phyloP scores from a whole-genome alignment of 2,888 invertebrate species.

The Phengaris alcon region DNA sequence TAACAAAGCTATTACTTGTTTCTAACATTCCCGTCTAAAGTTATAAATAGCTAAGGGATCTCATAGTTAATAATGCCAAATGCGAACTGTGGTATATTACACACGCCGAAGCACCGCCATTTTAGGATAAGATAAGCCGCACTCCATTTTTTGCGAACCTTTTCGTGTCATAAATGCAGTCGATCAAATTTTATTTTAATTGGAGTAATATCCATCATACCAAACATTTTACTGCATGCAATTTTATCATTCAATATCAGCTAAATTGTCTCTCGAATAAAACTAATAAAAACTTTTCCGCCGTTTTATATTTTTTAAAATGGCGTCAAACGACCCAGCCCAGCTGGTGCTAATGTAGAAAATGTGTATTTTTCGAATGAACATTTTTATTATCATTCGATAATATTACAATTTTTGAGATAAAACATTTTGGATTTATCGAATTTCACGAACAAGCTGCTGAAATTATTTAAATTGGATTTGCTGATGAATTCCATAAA shows the following conservation, averaged over 20 bases:
- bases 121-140: not conserved
- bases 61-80: not conserved
- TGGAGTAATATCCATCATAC: not conserved
- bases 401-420: constrained; percentile 14
- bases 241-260: constrained; percentile 21
- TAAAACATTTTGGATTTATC: not conserved
- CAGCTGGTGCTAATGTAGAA: constrained; percentile 22
- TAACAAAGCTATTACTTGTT: no score
- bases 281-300: constrained; percentile 8
- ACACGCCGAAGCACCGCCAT: not conserved
- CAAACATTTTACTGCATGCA: not conserved
- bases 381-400: not conserved
- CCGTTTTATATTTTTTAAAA: constrained; percentile 14
- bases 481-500: constrained; percentile 11
- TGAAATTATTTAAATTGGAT: not conserved
- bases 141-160: not conserved
- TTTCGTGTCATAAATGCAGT: not conserved
- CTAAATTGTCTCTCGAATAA: constrained; percentile 18
- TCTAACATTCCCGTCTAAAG: no score
- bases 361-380: constrained; percentile 21
- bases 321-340: constrained; percentile 1
- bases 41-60: no score
- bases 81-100: not conserved
- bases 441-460: not conserved
- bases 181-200: not conserved